Percentiles rank a stretch among this genome's conserved stretches.
These are phyloP conservation scores for Amblyjoppa proteus DNA, from an alignment of 2,888 invertebrate species.

Conservation along the genomic window DNA sequence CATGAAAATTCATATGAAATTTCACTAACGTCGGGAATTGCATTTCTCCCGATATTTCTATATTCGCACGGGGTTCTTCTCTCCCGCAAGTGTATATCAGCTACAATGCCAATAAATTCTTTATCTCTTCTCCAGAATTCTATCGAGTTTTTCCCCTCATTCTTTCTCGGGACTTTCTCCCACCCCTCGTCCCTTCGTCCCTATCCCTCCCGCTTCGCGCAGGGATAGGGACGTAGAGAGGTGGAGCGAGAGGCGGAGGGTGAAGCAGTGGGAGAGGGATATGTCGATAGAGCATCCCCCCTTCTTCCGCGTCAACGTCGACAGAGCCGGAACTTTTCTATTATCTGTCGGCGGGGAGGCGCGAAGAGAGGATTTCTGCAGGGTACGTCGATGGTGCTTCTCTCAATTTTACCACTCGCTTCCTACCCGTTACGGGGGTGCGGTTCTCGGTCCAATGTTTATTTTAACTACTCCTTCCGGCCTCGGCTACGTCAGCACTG, in stretches of 20 bases:
- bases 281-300: neutral
- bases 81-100: slow-evolving; percentile 12
- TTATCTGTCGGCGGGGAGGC: slow-evolving; percentile 51
- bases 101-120: slow-evolving; percentile 56
- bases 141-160: slow-evolving; percentile 34
- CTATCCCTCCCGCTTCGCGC: neutral
- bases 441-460: slow-evolving; percentile 57
- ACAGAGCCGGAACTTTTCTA: slow-evolving; percentile 56
- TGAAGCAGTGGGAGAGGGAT: neutral
- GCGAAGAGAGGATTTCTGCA: slow-evolving; percentile 39
- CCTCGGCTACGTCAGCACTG: slow-evolving; percentile 41
- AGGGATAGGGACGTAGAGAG: neutral
- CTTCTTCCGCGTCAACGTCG: slow-evolving; percentile 26
- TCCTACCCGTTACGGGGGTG: slow-evolving; percentile 14
- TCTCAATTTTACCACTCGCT: slow-evolving; percentile 48
- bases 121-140: slow-evolving; percentile 49
- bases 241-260: neutral
- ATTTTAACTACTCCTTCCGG: slow-evolving; percentile 59
- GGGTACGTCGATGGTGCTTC: neutral
- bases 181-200: slow-evolving; percentile 15
- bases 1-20: slow-evolving; percentile 50
- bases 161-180: slow-evolving; percentile 19
- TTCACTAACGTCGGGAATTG: slow-evolving; percentile 23
- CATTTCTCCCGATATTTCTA: slow-evolving; percentile 50
- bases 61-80: neutral